Evolutionary conservation across 2,888 invertebrate species (phyloP).

Genomic region (Molorchus minor): DNA sequence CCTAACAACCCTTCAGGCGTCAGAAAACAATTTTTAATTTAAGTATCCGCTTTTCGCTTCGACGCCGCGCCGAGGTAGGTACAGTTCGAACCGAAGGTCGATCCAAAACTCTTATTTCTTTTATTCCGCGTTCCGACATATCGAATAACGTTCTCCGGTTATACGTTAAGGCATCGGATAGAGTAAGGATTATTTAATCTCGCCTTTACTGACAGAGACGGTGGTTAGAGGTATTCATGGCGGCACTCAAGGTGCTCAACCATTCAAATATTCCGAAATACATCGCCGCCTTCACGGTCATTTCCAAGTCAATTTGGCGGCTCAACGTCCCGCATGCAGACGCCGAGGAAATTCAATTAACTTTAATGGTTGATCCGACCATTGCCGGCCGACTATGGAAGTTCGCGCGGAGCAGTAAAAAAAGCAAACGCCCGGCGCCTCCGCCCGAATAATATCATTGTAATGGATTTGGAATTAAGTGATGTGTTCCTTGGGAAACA

Average conservation of each 20-base stretch:
- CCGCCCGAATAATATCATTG: slow-evolving; percentile 54
- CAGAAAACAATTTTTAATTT: no score
- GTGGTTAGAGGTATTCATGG: slow-evolving; percentile 35
- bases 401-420: slow-evolving; percentile 49
- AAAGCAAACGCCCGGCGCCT: slow-evolving; percentile 44
- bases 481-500: slow-evolving; percentile 51
- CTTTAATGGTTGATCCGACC: slow-evolving; percentile 65
- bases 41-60: no score
- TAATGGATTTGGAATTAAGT: slow-evolving; percentile 60
- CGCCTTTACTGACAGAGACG: slow-evolving; percentile 27
- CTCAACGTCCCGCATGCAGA: slow-evolving; percentile 62
- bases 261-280: slow-evolving; percentile 60
- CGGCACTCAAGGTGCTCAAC: slow-evolving; percentile 55
- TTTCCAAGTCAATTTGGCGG: slow-evolving; percentile 64
- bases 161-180: slow-evolving; percentile 5
- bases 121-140: slow-evolving; percentile 15
- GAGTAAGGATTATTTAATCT: slow-evolving; percentile 33
- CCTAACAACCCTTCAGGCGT: no score
- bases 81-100: not conserved
- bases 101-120: slow-evolving; percentile 3
- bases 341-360: slow-evolving; percentile 67
- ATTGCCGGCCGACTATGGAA: slow-evolving; percentile 55
- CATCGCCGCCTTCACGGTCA: slow-evolving; percentile 61
- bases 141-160: slow-evolving; percentile 23
- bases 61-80: no score